Evolutionary conservation across 2,113 vertebrate species (phyloP).

Genomic region (Sphaerodactylus townsendi): DNA sequence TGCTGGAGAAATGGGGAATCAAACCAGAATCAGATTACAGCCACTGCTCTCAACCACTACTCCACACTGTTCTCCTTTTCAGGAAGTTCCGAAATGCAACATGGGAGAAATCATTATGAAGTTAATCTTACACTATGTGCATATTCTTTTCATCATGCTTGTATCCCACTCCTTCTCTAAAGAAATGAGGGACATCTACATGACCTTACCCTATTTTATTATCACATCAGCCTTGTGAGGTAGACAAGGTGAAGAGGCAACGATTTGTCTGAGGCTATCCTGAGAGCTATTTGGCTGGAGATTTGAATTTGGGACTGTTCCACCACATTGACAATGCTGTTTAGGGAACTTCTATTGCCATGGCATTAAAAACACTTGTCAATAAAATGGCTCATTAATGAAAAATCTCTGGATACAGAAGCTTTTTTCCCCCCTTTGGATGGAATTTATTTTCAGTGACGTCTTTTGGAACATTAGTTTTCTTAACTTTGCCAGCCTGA

Average conservation of each 20-base stretch:
- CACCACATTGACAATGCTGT: background rate
- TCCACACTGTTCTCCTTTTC: too few species aligned
- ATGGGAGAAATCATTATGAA: background rate
- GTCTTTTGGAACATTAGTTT: slow-evolving; percentile 57
- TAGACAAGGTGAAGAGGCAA: background rate
- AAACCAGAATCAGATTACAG: too few species aligned
- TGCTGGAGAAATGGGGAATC: too few species aligned
- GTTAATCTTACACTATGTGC: background rate
- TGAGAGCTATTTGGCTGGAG: background rate
- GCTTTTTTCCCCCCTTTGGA: slow-evolving; percentile 44
- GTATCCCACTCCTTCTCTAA: background rate
- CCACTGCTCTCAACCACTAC: too few species aligned
- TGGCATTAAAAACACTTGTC: slow-evolving; percentile 27
- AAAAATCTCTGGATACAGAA: slow-evolving; percentile 44
- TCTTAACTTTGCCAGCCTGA: slow-evolving; percentile 55
- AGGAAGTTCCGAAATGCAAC: background rate
- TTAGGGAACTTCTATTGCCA: background rate
- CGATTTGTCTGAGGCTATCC: background rate
- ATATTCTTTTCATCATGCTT: background rate
- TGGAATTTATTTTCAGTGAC: slow-evolving; percentile 26
- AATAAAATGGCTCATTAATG: slow-evolving; percentile 37
- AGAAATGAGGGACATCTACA: background rate
- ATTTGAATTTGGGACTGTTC: background rate
- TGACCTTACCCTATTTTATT: background rate
- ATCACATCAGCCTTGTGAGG: background rate